Base-by-base conservation (phyloP, 2,888 invertebrate species). In the Drosophila eohydei region DNA sequence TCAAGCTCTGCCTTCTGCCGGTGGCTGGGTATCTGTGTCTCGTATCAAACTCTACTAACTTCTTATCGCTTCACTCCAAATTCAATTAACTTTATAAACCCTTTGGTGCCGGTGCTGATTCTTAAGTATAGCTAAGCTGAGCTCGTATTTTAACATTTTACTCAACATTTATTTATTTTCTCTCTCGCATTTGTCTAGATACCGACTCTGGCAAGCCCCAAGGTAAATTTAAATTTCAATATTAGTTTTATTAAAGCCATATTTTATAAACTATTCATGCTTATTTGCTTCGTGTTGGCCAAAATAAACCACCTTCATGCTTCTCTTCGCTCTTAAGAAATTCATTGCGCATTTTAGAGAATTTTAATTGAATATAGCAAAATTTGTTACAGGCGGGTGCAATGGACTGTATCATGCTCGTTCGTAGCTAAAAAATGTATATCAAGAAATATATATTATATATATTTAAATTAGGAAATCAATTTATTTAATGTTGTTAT, bases 191-290 rank as follows among this genome's bases (percentile, higher is more conserved):
- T 54, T 55, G 54, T 80, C 46, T 74, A 92, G 91, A 92, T 78
- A 79, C 88, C 66, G 92, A 91, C 38, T 81, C 90, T 44, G 88
- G 83, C 81, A 90, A 85, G 56, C 79, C 91, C 58, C 89, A 90
- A 92, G 91, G 91, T 92, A 91, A 92, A 61, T 88, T 54, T 40
- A 63, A 74, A 12, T 50, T 79, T 43, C 3, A 66, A 58, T 68
- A 70, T 58, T 55, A 52, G 30, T 43, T 50, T 51, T 63, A 60
- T 41, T 5, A 38, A 28, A 26, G 5, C 11, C 34, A 36, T 8
- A 5, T 48, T 26, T 40, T n/a, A 21, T 4, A 21, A 8, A 9
- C 9, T 16, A 58, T 16, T 11, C 36, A 50, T 58, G 59, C 65
- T 43, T 71, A 54, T 50, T 32, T 51, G 66, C 74, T 71, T 62